Base-by-base conservation (phyloP, 2,113 vertebrate genomes). In the Elephas maximus region DNA sequence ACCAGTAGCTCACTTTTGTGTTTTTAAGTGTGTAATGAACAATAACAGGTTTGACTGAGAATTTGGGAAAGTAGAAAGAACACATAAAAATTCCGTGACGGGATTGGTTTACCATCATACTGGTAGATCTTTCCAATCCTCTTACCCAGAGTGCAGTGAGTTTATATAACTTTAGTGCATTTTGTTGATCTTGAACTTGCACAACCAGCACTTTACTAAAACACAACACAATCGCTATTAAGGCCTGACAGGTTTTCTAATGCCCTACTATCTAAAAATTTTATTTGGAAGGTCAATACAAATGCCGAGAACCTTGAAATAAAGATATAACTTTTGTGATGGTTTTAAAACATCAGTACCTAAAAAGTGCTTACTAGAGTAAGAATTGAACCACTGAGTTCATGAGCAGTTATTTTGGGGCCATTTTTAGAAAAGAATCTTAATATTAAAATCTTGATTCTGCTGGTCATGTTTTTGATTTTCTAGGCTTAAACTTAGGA, bases 401-500 rank as follows among this genome's bases (percentile, higher is more conserved):
- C 14, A 23, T 92, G 53, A 85, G 44, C 79, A 88, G 65, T 53
- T 67, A 57, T 30, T 48, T 57, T 18, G 62, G 11, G 53, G 14
- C 8, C 45, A 41, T 69, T 88, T 89, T 74, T 73, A 78, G n/a
- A 63, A 62, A 85, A 51, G 57, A 71, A n/a, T 65, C 76, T n/a
- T 84, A 71, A 41, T 73, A 65, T 45, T 74, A 69, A 15, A 86
- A 65, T 92, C 87, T 63, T 53, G 11, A 15, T 91, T 92, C 26
- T 80, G 41, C 24, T 60, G 8, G n/a, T 77, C 6, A 8, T 76
- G 30, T 60, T 87, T 80, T 73, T 92, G 63, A 69, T 79, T 48
- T 84, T 77, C 67, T 57, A 85, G 60, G 41, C 37, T 74, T 94
- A 86, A 94, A 79, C 18, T 92, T 94, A 57, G 30, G 23, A 67